phyloP scores from a whole-genome alignment of 30 jellyfish, hydroid and myxozoan genomes.

The Turritopsis rubra region DNA sequence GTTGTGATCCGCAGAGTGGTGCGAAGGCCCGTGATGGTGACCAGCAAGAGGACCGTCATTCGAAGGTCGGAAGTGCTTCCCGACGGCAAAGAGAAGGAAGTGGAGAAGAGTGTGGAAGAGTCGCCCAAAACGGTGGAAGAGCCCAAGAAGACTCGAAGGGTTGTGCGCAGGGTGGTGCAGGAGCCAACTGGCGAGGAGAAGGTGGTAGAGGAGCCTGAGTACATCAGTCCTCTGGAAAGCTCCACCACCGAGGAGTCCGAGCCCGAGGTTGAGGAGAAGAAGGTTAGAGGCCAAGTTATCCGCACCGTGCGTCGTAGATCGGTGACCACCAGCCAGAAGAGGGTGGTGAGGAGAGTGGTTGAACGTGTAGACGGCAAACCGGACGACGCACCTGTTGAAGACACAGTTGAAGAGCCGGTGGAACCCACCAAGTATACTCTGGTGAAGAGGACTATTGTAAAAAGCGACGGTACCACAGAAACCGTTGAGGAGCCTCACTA shows the following conservation, averaged over 20 bases:
- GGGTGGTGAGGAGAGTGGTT: slow-evolving; percentile 59
- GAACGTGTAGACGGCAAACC: slow-evolving; percentile 50
- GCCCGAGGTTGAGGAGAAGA: slow-evolving; percentile 42
- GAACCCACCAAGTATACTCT: slow-evolving; percentile 49
- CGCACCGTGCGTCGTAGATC: slow-evolving; percentile 63
- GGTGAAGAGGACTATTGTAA: slow-evolving; percentile 40
- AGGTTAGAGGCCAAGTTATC: slow-evolving; percentile 37
- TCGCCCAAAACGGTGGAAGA: slow-evolving; percentile 34
- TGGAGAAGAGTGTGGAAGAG: slow-evolving; percentile 34
- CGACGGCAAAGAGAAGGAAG: slow-evolving; percentile 60
- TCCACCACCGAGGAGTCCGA: slow-evolving; percentile 62
- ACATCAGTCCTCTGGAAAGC: slow-evolving; percentile 45
- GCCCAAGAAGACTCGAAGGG: slow-evolving; percentile 29
- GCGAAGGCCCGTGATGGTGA: slow-evolving; percentile 43
- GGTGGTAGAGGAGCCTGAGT: slow-evolving; percentile 63
- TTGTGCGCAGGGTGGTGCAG: slow-evolving; percentile 29
- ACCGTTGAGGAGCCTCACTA: slow-evolving; percentile 63
- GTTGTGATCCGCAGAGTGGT: slow-evolving; percentile 40
- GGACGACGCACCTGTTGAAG: slow-evolving; percentile 66
- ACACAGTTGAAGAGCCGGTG: slow-evolving; percentile 43
- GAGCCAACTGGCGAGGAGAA: slow-evolving; percentile 46
- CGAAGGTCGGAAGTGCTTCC: slow-evolving; percentile 56
- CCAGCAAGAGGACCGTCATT: slow-evolving; percentile 42
- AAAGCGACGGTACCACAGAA: slow-evolving; percentile 36
- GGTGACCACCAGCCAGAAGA: slow-evolving; percentile 43